Percentiles rank a stretch among this genome's conserved stretches.
Evolutionary conservation across 1,140 invertebrate species (phyloP).

Genomic region (Dinoponera quadriceps): DNA sequence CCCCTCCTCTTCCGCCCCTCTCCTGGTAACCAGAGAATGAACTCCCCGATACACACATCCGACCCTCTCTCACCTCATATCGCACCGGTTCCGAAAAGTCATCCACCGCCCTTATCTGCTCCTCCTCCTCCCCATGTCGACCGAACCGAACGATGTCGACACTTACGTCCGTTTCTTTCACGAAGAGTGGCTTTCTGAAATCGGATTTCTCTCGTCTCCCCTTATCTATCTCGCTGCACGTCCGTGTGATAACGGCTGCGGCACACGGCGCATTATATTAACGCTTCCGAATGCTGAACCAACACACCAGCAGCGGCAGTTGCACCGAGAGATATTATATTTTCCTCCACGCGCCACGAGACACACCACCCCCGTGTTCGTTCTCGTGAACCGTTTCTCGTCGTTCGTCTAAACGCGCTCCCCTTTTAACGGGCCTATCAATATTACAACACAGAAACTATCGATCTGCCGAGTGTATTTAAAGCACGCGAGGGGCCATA

Average conservation of each 20-base stretch:
- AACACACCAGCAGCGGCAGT: not conserved
- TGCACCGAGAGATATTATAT: not conserved
- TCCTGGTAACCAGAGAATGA: not conserved
- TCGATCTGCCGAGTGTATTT: conserved; percentile 68
- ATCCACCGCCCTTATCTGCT: not conserved
- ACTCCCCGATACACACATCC: not conserved
- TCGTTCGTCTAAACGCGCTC: conserved; percentile 15
- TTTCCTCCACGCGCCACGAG: not conserved
- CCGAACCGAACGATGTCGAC: not conserved
- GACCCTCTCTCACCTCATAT: not conserved
- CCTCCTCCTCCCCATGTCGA: not conserved
- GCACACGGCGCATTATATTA: conserved; percentile 2
- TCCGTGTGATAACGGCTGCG: conserved; percentile 20
- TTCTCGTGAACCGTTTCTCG: conserved; percentile 3
- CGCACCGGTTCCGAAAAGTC: not conserved
- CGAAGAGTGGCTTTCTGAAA: not conserved
- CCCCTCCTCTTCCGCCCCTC: not conserved
- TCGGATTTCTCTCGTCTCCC: conserved; percentile 4
- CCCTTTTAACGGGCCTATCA: conserved; percentile 38
- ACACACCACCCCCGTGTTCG: not conserved
- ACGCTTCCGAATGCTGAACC: not conserved
- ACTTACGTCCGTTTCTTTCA: not conserved
- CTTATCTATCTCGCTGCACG: conserved; percentile 3
- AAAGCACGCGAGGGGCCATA: conserved; percentile 59
- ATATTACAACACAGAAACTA: conserved; percentile 65